Percentiles rank a stretch among this genome's conserved stretches.
phyloP scores from a whole-genome alignment of 2,888 invertebrate genomes.

The Drosophila prostipennis region DNA sequence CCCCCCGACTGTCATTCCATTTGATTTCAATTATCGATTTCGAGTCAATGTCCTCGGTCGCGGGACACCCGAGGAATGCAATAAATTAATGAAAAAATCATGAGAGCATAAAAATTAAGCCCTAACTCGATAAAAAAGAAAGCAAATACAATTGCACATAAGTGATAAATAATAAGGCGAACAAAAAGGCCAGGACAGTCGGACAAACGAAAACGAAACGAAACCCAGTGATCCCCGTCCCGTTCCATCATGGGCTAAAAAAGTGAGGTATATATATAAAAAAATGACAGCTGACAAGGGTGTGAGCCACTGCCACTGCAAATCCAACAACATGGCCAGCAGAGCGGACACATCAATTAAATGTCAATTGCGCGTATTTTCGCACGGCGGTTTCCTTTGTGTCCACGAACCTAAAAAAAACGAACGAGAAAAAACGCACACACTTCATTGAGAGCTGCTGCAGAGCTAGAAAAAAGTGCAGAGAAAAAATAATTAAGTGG shows the following conservation, averaged over 20 bases:
- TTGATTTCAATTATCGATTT: conserved; percentile 42
- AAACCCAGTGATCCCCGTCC: conserved; percentile 53
- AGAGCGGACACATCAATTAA: conserved; percentile 80
- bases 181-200: conserved; percentile 47
- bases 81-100: conserved; percentile 77
- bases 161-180: conserved; percentile 72
- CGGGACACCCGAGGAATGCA: conserved; percentile 43
- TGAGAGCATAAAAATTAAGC: conserved; percentile 67
- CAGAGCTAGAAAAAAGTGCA: conserved; percentile 45
- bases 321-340: conserved; percentile 46
- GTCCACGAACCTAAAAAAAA: conserved; percentile 14
- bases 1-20: conserved; percentile 31
- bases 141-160: conserved; percentile 59
- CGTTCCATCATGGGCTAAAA: too few relatives aligned
- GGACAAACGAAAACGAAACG: conserved; percentile 30
- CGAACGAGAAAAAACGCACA: conserved; percentile 14
- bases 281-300: conserved; percentile 78
- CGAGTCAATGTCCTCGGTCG: conserved; percentile 51
- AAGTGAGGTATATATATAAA: conserved; percentile 32
- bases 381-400: conserved; percentile 78
- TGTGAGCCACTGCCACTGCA: conserved; percentile 65
- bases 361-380: conserved; percentile 80
- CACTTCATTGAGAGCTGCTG: conserved; percentile 67
- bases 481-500: conserved; percentile 78
- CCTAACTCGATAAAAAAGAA: conserved; percentile 48